phyloP scores from a whole-genome alignment of 2,113 vertebrate species.

The Hemicordylus capensis region DNA sequence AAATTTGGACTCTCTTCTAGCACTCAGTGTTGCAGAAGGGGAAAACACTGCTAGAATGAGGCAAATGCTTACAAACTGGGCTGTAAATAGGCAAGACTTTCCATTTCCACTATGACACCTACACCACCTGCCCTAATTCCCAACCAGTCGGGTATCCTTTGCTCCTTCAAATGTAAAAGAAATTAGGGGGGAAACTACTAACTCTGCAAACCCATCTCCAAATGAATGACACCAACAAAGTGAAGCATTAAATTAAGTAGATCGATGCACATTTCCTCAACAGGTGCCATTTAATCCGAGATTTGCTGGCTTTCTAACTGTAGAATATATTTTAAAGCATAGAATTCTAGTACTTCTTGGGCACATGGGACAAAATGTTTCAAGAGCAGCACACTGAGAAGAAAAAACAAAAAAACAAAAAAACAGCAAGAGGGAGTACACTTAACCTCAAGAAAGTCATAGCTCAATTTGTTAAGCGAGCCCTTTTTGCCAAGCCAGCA shows the following conservation, averaged over 20 bases:
- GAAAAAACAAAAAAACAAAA: too few relatives aligned
- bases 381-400: background rate
- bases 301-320: background rate
- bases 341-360: background rate
- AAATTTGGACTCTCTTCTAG: background rate
- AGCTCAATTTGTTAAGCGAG: too few relatives aligned
- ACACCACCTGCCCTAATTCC: too few relatives aligned
- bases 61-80: background rate
- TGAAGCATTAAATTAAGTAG: background rate
- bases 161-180: background rate
- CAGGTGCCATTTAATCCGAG: background rate
- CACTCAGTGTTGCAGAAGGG: background rate
- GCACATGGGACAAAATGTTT: background rate
- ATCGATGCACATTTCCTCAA: background rate
- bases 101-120: background rate
- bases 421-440: background rate
- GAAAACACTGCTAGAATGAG: background rate
- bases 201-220: background rate
- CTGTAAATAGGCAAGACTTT: background rate
- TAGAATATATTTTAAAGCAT: background rate
- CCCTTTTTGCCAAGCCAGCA: too few relatives aligned
- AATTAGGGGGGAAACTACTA: background rate
- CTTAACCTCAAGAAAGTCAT: background rate
- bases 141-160: background rate
- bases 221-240: background rate